These are phyloP conservation scores for Pristionchus arcanus DNA, from an alignment of 2,888 invertebrate species.

Conservation along the genomic window DNA sequence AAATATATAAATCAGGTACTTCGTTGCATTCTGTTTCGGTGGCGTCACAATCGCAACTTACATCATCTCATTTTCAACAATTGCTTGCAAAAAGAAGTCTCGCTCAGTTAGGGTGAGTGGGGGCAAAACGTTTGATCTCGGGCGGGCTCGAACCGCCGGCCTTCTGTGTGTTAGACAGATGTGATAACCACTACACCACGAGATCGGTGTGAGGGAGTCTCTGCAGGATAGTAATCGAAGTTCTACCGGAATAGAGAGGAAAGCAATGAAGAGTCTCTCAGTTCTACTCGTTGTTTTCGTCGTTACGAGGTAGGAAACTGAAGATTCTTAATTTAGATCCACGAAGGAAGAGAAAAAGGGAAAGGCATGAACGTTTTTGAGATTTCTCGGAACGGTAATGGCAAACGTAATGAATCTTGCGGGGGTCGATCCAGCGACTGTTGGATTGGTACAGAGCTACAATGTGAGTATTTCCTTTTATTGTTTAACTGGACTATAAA, in stretches of 20 bases:
- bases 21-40: conserved; percentile 13
- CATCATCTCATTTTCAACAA: conserved; percentile 28
- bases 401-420: conserved; percentile 34
- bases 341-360: neutral
- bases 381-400: conserved; percentile 46
- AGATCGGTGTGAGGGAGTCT: neutral
- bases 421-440: neutral
- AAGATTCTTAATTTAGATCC: neutral
- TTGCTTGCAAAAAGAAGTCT: neutral
- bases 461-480: conserved; percentile 17
- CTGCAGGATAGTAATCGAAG: conserved; percentile 9
- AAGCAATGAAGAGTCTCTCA: conserved; percentile 49
- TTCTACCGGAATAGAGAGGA: neutral
- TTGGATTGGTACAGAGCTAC: conserved; percentile 22
- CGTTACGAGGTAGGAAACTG: neutral
- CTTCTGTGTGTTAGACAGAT: conserved; percentile 47
- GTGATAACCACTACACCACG: conserved; percentile 51
- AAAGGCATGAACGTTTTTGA: neutral
- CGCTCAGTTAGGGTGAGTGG: neutral
- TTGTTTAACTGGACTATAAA: too few species aligned
- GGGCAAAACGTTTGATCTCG: conserved; percentile 16
- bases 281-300: conserved; percentile 45
- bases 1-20: neutral
- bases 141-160: conserved; percentile 48
- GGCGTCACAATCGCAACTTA: conserved; percentile 40